Percentiles rank a stretch among this genome's conserved stretches.
These are phyloP conservation scores for Tiliqua scincoides DNA, from an alignment of 2,113 vertebrate species.

Conservation along the genomic window DNA sequence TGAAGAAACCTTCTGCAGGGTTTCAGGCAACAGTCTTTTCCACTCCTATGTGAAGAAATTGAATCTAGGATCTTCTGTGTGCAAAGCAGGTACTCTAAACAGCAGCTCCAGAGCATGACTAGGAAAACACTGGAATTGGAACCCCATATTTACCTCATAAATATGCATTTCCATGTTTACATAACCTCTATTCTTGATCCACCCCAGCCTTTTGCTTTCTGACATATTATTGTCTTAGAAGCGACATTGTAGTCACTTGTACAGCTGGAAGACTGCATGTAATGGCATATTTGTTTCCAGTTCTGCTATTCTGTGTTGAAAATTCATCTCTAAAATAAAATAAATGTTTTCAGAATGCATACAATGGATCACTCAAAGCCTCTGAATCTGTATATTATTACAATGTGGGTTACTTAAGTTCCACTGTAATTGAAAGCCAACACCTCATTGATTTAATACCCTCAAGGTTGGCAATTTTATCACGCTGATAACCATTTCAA, in stretches of 20 bases:
- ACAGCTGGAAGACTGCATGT: neutral
- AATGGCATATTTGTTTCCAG: neutral
- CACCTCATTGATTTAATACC: constrained; percentile 11
- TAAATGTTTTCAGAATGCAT: too few species aligned
- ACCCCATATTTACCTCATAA: neutral
- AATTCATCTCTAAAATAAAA: constrained; percentile 14
- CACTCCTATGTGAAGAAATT: too few species aligned
- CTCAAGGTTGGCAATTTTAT: constrained; percentile 39
- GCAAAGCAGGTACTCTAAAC: too few species aligned
- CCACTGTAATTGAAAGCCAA: neutral
- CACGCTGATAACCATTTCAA: constrained; percentile 38
- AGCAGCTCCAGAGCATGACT: neutral
- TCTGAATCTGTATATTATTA: constrained; percentile 11
- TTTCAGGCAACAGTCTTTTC: neutral
- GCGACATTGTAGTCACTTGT: neutral
- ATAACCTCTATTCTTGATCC: too few species aligned
- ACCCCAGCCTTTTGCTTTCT: neutral
- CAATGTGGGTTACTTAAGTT: neutral
- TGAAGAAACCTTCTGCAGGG: too few species aligned
- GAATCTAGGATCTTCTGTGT: too few species aligned
- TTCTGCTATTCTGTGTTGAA: neutral
- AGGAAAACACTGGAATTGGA: neutral
- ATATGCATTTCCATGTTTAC: neutral
- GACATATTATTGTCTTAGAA: neutral
- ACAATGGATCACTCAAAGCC: neutral